Evolutionary conservation across 2,797 vertebrate genomes (phyloP), one percentile per base, ranked within the genome.

Genomic region (Perodicticus potto): DNA sequence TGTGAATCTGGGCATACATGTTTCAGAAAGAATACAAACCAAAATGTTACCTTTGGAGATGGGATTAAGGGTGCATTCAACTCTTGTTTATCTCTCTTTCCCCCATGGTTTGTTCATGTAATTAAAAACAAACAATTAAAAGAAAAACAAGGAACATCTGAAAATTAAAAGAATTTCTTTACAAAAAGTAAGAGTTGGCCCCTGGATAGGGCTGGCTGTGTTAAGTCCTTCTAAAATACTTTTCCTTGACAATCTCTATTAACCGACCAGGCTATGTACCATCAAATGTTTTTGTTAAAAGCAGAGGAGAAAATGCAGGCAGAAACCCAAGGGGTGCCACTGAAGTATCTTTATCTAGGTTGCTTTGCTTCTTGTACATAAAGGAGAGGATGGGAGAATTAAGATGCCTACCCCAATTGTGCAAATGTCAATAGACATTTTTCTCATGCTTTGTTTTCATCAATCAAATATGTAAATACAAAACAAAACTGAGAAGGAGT

Each of bases 281-380:
- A 17, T 32, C 3, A 63, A 43, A 29, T 61, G 7, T 32, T 25
- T 7, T 8, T 34, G 16, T 84, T 8, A 53, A 85, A 91, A 53
- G 20, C 40, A 13, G 1, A 4, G 37, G 45, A 17, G 57, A 29
- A 59, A 34, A 29, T 16, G 29, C 11, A 63, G 1, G 0, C 8
- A 29, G n/a, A 86, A 16, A 5, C 1, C 22, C 57, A 6, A 22
- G 5, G 2, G 16, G 9, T 23, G 13, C 2, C 2, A 25, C 40
- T 22, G 5, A 17, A 7, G 3, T 34, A 1, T 32, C 17, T 29
- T 0, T 2, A 0, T 34, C 13, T 9, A 14, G 1, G 0, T 73
- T 11, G 27, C 25, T 61, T 65, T 82, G 13, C 17, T n/a, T 63
- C 80, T 74, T 72, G 69, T 27, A 29, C 7, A 6, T 37, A 8